phyloP scores from a whole-genome alignment of 2,888 invertebrate genomes.

The Acrobasis suavella region DNA sequence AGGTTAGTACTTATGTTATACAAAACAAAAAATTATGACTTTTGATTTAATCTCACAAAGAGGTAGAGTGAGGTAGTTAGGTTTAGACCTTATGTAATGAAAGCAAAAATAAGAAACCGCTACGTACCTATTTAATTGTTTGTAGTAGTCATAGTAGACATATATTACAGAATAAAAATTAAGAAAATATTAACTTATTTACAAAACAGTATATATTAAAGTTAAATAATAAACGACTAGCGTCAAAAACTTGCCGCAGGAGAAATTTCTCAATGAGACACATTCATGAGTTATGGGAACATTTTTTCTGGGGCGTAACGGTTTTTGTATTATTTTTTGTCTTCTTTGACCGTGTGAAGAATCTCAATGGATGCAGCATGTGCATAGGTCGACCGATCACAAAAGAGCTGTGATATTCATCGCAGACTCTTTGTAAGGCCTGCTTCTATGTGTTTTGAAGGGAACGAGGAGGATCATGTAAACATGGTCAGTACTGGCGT shows the following conservation, averaged over 20 bases:
- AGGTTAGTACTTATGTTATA: too few relatives aligned
- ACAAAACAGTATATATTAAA: too few relatives aligned
- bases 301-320: constrained; percentile 78
- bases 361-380: constrained; percentile 76
- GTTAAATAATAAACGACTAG: too few relatives aligned
- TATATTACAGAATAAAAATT: too few relatives aligned
- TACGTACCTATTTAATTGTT: too few relatives aligned
- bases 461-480: constrained; percentile 48
- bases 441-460: constrained; percentile 26
- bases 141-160: too few relatives aligned
- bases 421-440: constrained; percentile 32
- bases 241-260: constrained; percentile 35
- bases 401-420: constrained; percentile 48
- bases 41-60: too few relatives aligned
- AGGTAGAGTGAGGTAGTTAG: too few relatives aligned
- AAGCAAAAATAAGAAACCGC: too few relatives aligned
- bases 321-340: constrained; percentile 82
- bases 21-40: too few relatives aligned
- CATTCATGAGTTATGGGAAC: constrained; percentile 76
- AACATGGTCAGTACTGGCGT: constrained; percentile 49
- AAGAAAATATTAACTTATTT: too few relatives aligned
- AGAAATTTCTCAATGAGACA: constrained; percentile 70
- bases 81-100: too few relatives aligned
- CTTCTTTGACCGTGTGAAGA: constrained; percentile 77
- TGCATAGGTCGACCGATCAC: constrained; percentile 55